Evolutionary conservation across 53 echinoderm and acorn worm species (phyloP), one percentile per base, ranked within the genome.

Genomic region (Crossaster papposus): DNA sequence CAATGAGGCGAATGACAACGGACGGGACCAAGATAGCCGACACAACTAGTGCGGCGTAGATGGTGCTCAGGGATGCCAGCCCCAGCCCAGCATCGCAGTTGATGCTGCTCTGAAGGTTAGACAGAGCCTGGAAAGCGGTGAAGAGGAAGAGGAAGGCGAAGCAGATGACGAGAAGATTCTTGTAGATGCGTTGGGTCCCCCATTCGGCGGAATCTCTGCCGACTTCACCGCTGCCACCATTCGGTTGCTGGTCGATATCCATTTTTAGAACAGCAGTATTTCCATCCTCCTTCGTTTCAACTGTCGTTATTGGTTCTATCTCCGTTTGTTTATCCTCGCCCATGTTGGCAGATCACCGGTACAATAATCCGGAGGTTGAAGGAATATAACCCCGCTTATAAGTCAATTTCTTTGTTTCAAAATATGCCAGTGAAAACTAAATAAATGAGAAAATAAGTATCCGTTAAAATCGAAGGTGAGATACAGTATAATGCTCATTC

Each of bases 61-160:
- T 94, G 77, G 91, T 94, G 76, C 91, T 88, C 24, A 98, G 81
- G 1, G 96, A 98, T 1, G 96, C 98, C 50, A 98, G 77, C 5
- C 98, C 98, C 3, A 98, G 89, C 2, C 98, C 98, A 1, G 86
- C 94, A 63, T 94, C 96, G 81, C 98, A 98, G 82, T 98, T 98
- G 64, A 98, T 94, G 79, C 96, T 96, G 72, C 98, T 98, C 58
- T 98, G 98, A 5, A 98, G 98, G 79, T 96, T 98, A 11, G 96
- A 96, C 11, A 98, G 81, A 0, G 94, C 94, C 62, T 94, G 93
- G 86, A 94, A 96, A 17, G 98, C 96, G 0, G 96, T 94, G 88
- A 98, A 98, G 70, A 96, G 89, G 78, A 92, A 91, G 50, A 96
- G 83, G 65, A 98, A 98, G 18, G 94, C 80, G 5, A 77, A 24